Base-by-base conservation (phyloP, 2,797 vertebrate species). In the Urosaurus nigricauda region DNA sequence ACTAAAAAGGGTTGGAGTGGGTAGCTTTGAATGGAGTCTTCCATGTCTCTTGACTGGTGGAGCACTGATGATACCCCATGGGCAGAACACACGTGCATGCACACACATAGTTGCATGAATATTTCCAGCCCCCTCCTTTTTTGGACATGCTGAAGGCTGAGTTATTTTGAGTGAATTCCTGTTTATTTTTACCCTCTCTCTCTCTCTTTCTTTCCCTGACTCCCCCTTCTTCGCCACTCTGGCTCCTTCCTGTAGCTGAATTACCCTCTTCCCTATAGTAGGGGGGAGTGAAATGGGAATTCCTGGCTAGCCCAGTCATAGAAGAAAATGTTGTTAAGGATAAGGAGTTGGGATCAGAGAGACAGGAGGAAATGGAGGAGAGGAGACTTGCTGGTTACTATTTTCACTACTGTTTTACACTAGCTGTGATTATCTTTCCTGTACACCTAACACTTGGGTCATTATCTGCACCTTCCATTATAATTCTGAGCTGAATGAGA, bases 101-200 rank as follows among this genome's bases (percentile, higher is more conserved):
- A 58, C 40, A 85, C 29, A 58, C 13, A 85, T 21, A 68, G 32
- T 37, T 56, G 43, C 35, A 83, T 40, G n/a, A 81, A 85, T 86
- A 81, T 78, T 85, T 83, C 87, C 71, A 79, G 70, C 24, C 26
- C 51, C 51, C 92, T 95, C 97, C 96, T 96, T 97, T 96, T 97
- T 97, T 96, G 97, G 97, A 87, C 95, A 97, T 95, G 95, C 88
- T 79, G 92, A 95, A 91, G 75, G 93, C 91, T 29, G 83, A 95
- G 96, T 95, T 97, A 97, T 97, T 97, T 97, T 93, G 84, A 93
- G 96, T 93, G 95, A 96, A 97, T 97, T 97, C 96, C 96, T 94
- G 94, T 95, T 97, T 97, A 97, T 97, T 97, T 97, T 97, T 97
- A 96, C 96, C 96, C 84, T 75, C 93, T 93, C 92, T 11, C 53